Conservation (phyloP, 2,797 vertebrate species). For the Phataginus tetradactyla region DNA sequence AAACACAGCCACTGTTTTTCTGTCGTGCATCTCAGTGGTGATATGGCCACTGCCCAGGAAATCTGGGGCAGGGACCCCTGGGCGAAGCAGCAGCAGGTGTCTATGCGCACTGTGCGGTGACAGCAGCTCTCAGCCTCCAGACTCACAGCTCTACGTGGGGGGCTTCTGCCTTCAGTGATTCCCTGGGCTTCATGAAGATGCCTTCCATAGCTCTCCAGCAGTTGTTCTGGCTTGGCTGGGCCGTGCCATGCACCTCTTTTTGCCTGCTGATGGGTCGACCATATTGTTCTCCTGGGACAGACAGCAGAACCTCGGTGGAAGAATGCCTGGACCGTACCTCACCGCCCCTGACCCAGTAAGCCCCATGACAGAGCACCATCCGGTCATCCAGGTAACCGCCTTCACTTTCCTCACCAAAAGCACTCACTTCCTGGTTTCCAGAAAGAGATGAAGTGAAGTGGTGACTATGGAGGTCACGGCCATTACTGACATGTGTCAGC, state of each 20-base stretch:
- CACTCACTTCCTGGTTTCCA: slow-evolving; percentile 99
- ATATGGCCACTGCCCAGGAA: not conserved
- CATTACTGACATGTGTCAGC: slow-evolving; percentile 96
- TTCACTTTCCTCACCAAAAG: slow-evolving; percentile 96
- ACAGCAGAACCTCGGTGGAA: slow-evolving; percentile 93
- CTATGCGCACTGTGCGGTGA: slow-evolving; percentile 75
- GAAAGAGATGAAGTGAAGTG: slow-evolving; percentile 96
- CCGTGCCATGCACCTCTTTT: slow-evolving; percentile 97
- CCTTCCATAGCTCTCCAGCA: slow-evolving; percentile 98
- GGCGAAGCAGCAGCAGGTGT: slow-evolving; percentile 41
- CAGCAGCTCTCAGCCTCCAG: not conserved
- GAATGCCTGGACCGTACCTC: slow-evolving; percentile 94
- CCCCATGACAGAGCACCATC: slow-evolving; percentile 93
- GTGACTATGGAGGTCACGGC: slow-evolving; percentile 97
- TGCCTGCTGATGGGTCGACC: slow-evolving; percentile 97
- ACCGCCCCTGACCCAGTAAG: slow-evolving; percentile 92
- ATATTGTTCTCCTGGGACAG: slow-evolving; percentile 97
- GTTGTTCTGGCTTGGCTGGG: slow-evolving; percentile 91
- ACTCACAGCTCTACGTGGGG: slow-evolving; percentile 86
- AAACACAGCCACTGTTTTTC: not conserved
- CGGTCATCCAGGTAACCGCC: slow-evolving; percentile 97
- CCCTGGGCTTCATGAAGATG: slow-evolving; percentile 95
- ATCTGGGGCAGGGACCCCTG: not conserved
- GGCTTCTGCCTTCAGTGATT: slow-evolving; percentile 83
- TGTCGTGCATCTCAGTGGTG: not conserved